Evolutionary conservation across 2,797 vertebrate species (phyloP).

Genomic region (Serranus cabrilla): DNA sequence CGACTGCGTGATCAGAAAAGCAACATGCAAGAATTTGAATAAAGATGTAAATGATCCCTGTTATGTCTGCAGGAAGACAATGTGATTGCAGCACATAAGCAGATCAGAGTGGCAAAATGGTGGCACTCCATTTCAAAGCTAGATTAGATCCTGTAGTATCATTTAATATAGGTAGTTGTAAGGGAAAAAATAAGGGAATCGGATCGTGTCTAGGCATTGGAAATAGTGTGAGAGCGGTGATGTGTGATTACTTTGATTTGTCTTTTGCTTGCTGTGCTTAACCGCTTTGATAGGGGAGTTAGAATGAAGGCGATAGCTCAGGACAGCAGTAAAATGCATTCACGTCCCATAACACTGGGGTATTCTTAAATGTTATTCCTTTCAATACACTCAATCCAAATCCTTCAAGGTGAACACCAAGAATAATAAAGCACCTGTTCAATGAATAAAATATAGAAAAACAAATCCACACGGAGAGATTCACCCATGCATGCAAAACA

Average conservation of each 20-base stretch:
- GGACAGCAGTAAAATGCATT: conserved; percentile 28
- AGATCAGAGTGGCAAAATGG: conserved; percentile 34
- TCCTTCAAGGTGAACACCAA: conserved; percentile 16
- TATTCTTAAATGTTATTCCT: conserved; percentile 18
- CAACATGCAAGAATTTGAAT: conserved; percentile 26
- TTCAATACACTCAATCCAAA: conserved; percentile 34
- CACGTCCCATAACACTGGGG: conserved; percentile 24
- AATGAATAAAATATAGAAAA: conserved; percentile 33
- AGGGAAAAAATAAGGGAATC: conserved; percentile 9
- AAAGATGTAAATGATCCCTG: conserved; percentile 17
- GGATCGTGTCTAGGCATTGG: conserved; percentile 12
- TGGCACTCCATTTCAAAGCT: conserved; percentile 27
- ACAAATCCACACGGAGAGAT: conserved; percentile 49
- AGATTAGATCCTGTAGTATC: conserved; percentile 21
- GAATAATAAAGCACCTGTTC: conserved; percentile 10
- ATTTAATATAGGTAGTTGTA: conserved; percentile 18
- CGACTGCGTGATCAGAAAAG: conserved; percentile 29
- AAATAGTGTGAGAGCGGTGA: conserved; percentile 8
- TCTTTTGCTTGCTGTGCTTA: conserved; percentile 14
- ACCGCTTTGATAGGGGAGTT: conserved; percentile 31
- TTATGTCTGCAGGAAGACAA: conserved; percentile 7
- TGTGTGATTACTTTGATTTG: conserved; percentile 39
- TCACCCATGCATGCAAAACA: conserved; percentile 56
- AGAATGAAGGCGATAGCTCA: conserved; percentile 31
- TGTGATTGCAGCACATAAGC: conserved; percentile 14